Base-by-base conservation (phyloP, 2,888 invertebrate genomes). In the Tridacna gigas region DNA sequence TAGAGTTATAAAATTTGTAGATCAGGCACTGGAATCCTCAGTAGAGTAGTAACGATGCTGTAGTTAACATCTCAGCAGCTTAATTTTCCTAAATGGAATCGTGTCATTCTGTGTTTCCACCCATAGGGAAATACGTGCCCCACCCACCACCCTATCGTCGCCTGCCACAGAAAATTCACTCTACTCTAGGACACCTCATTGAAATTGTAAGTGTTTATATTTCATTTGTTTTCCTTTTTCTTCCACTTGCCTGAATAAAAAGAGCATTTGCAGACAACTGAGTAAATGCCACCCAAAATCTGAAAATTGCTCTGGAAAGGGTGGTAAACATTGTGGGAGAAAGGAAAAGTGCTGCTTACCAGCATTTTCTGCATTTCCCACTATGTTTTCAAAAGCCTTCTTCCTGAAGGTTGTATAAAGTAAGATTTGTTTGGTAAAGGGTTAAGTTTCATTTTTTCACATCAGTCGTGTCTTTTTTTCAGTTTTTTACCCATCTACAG, bases 31-130 rank as follows among this genome's bases (percentile, higher is more conserved):
- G 47, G 15, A 47, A 51, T 25, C 66, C 22, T 84, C 84, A 87
- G 86, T 87, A 87, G 86, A 87, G 86, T 84, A 84, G 84, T 26
- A 76, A 80, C 13, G n/a, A 82, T 80, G 84, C 86, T 86, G 86
- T 82, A 87, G 86, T 84, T 61, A 87, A 87, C 86, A 87, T 86
- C 86, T 69, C 78, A 80, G 79, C 86, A 84, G 86, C 82, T 74
- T 61, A 69, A 26, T 74, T 60, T 83, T 86, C 78, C 82, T 82
- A 74, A 60, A 90, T 90, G 90, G 90, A 90, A 90, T 89, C 89
- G 89, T 89, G 90, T 90, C 89, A 88, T 90, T 89, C 90, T 91
- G 90, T 89, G 77, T 84, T 87, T 80, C 84, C 86, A 81, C 82
- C 83, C 77, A 86, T 87, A 69, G 82, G 81, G 80, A 84, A 81